Evolutionary conservation across 2,888 invertebrate species (phyloP).

Genomic region (Tinea semifulvella): DNA sequence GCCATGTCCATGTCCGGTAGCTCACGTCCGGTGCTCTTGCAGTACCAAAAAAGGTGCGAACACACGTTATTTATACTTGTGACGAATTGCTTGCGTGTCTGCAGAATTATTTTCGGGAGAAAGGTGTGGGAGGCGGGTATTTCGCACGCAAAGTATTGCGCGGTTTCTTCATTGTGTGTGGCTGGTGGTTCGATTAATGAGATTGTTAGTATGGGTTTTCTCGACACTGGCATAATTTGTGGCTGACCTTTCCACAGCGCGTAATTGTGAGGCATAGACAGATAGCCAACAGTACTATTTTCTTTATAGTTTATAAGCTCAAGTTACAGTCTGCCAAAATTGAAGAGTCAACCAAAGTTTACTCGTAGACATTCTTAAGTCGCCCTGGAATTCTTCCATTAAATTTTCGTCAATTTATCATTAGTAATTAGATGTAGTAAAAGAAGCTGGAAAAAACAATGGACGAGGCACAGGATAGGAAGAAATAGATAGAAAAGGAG

Average conservation of each 20-base stretch:
- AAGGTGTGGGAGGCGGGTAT: slow-evolving; percentile 34
- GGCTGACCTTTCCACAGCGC: slow-evolving; percentile 25
- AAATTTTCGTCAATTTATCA: too few species aligned
- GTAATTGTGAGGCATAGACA: slow-evolving; percentile 51
- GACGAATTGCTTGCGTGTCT: slow-evolving; percentile 47
- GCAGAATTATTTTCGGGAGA: slow-evolving; percentile 30
- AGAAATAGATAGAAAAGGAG: too few species aligned
- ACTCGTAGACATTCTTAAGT: too few species aligned
- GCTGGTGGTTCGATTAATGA: background rate
- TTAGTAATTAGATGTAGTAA: too few species aligned
- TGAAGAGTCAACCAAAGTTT: too few species aligned
- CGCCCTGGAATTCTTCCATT: too few species aligned
- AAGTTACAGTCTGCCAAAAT: too few species aligned
- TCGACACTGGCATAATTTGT: slow-evolving; percentile 63
- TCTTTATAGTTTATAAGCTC: too few species aligned
- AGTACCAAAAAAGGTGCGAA: slow-evolving; percentile 64
- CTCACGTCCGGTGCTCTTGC: slow-evolving; percentile 59
- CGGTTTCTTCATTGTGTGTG: too few species aligned
- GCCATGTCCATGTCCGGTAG: slow-evolving; percentile 49
- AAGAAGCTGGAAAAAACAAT: too few species aligned
- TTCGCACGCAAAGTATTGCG: slow-evolving; percentile 4
- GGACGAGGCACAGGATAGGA: too few species aligned
- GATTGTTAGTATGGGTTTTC: background rate
- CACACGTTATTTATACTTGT: slow-evolving; percentile 55
- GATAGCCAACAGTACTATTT: slow-evolving; percentile 51